Conservation (phyloP, 53 echinoderm and acorn worm species). For the Crossaster papposus region DNA sequence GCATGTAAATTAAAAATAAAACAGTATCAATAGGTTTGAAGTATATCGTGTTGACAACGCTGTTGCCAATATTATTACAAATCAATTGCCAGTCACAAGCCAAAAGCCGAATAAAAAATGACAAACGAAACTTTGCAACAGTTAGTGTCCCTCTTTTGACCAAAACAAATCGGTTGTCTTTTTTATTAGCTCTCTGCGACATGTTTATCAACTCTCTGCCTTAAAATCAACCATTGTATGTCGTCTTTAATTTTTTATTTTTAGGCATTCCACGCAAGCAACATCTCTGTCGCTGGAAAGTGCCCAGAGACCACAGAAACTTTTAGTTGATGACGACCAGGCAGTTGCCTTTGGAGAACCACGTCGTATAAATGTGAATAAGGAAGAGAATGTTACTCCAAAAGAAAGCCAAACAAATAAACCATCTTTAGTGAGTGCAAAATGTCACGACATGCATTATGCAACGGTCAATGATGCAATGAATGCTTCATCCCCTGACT, state of each 20-base stretch:
- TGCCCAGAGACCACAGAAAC: background rate
- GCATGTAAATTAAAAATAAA: too few relatives aligned
- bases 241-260: background rate
- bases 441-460: background rate
- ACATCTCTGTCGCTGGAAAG: background rate
- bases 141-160: too few relatives aligned
- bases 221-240: background rate
- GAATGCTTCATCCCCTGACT: background rate
- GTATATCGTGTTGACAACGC: too few relatives aligned
- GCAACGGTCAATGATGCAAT: background rate
- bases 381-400: background rate
- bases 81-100: too few relatives aligned
- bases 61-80: too few relatives aligned
- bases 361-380: background rate
- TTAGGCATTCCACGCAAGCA: conserved; percentile 9
- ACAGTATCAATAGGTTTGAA: too few relatives aligned
- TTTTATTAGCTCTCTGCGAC: too few relatives aligned
- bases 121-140: too few relatives aligned
- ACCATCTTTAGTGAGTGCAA: background rate
- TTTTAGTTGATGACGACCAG: background rate
- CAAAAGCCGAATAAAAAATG: too few relatives aligned
- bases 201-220: too few relatives aligned
- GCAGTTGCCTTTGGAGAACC: background rate
- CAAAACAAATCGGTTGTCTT: background rate
- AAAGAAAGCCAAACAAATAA: background rate